Percentiles rank a stretch among this genome's conserved stretches.
Evolutionary conservation across 92 coral and sea anemone species (phyloP).

Genomic region (Metridium senile): DNA sequence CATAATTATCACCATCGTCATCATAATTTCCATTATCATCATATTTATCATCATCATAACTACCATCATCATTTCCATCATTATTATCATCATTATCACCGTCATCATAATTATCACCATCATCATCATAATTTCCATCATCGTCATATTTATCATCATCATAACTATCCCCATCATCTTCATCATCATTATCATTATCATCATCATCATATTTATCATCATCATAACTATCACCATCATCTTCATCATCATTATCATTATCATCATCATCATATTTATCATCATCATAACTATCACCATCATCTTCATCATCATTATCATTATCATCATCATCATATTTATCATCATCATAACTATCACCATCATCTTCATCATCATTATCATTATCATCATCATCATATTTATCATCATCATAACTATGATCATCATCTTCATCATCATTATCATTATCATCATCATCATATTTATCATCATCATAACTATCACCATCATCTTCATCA

Average conservation of each 20-base stretch:
- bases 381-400: too few relatives aligned
- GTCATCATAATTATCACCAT: slow-evolving; percentile 5
- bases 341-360: too few relatives aligned
- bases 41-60: neutral
- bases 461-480: neutral
- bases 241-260: too few relatives aligned
- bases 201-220: neutral
- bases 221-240: too few relatives aligned
- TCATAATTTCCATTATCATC: neutral
- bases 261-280: too few relatives aligned
- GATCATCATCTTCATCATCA: neutral
- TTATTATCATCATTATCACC: neutral
- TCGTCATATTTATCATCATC: neutral
- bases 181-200: too few relatives aligned
- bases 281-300: too few relatives aligned
- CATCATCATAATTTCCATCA: neutral
- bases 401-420: too few relatives aligned
- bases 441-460: neutral
- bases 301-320: too few relatives aligned
- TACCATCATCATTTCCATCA: neutral
- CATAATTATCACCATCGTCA: slow-evolving; percentile 8
- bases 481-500: neutral
- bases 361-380: too few relatives aligned
- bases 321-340: too few relatives aligned
- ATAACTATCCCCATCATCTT: neutral